Evolutionary conservation across 2,888 invertebrate species (phyloP).

Genomic region (Sphaerophoria rueppellii): DNA sequence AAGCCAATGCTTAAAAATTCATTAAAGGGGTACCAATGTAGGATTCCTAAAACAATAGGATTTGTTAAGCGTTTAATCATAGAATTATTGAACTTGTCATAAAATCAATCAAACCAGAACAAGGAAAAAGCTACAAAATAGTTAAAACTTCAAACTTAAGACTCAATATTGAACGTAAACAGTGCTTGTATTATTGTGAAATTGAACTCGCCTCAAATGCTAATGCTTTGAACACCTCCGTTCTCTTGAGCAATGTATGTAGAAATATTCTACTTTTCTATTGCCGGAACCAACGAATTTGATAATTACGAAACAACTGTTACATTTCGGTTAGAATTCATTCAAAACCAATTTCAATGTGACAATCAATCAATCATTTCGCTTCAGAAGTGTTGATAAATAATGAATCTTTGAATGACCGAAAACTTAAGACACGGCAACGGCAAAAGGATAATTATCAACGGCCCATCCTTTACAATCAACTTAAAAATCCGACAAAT

Average conservation of each 20-base stretch:
- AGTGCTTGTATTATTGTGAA: too few species aligned
- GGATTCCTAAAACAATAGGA: too few species aligned
- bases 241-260: neutral
- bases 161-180: too few species aligned
- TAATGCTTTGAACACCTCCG: too few species aligned
- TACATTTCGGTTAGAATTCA: conserved; percentile 6
- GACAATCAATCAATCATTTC: conserved; percentile 58
- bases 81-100: too few species aligned
- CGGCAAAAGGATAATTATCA: conserved; percentile 52
- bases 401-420: conserved; percentile 59
- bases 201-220: too few species aligned
- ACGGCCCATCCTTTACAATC: conserved; percentile 52
- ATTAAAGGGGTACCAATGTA: too few species aligned
- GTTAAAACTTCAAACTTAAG: too few species aligned
- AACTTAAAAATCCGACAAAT: conserved; percentile 65
- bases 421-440: conserved; percentile 23
- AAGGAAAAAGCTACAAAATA: too few species aligned
- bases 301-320: conserved; percentile 42
- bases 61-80: too few species aligned
- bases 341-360: conserved; percentile 8
- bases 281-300: conserved; percentile 8
- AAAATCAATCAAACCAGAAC: too few species aligned
- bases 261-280: neutral
- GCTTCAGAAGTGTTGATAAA: conserved; percentile 63
- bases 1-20: too few species aligned